Percentiles rank a stretch among this genome's conserved stretches.
phyloP scores from a whole-genome alignment of 2,113 vertebrate genomes.

The Entelurus aequoreus region DNA sequence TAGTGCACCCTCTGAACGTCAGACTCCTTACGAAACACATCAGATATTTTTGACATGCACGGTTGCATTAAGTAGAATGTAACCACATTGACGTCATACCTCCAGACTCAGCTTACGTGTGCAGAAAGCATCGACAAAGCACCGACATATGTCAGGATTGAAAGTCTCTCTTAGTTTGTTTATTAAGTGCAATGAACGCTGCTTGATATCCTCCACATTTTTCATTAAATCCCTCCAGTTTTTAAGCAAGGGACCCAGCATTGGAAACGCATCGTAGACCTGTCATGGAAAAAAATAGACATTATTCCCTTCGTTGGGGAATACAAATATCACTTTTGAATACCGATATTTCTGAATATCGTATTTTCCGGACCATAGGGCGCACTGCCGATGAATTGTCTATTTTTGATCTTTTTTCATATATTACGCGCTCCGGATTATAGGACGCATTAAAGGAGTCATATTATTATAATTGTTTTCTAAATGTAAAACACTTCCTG shows the following conservation, averaged over 20 bases:
- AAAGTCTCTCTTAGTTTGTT: conserved; percentile 34
- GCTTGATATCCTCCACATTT: not conserved
- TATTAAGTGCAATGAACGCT: not conserved
- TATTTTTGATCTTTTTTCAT: no score
- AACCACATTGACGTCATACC: conserved; percentile 20
- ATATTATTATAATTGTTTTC: no score
- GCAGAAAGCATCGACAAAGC: conserved; percentile 55
- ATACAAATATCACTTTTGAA: no score
- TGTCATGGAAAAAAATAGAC: conserved; percentile 12
- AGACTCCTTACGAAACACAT: conserved; percentile 23
- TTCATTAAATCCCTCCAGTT: conserved; percentile 16
- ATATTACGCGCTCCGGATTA: no score
- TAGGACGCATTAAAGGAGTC: no score
- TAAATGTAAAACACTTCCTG: no score
- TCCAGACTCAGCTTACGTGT: conserved; percentile 26
- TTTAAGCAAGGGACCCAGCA: conserved; percentile 34
- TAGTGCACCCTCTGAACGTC: conserved; percentile 30
- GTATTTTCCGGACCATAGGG: no score
- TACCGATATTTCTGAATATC: no score
- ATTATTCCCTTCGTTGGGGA: not conserved
- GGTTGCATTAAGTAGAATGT: not conserved
- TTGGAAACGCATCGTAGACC: conserved; percentile 46
- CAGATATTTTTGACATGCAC: not conserved
- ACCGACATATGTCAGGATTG: conserved; percentile 33
- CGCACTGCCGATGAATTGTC: no score